Evolutionary conservation across 2,113 vertebrate genomes (phyloP), one percentile per base, ranked within the genome.

Genomic region (Rousettus leschenaultii): DNA sequence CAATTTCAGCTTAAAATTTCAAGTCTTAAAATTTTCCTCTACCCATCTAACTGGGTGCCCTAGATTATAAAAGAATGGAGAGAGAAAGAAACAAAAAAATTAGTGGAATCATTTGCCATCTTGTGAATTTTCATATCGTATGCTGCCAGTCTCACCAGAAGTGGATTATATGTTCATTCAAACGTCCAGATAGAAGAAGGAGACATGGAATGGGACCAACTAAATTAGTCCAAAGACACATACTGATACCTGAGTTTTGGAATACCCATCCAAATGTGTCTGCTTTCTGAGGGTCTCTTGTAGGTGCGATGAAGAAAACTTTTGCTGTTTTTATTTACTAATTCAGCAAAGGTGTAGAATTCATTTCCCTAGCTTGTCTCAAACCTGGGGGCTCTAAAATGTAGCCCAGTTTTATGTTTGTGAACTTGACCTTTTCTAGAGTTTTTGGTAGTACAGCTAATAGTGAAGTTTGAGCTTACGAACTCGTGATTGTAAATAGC

Each of bases 1-100:
- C 15, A n/a, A 43, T 91, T 96, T 95, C 53, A 89, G 70, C n/a
- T 26, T 85, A 84, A 70, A 86, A 79, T n/a, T 75, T 93, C 51
- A 63, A 38, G 26, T 82, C 13, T 65, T 92, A 84, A 86, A 89
- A 70, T 24, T 95, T 93, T 93, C 43, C 75, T 91, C 59, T 80
- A 15, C 5, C 24, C 14, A 59, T 92, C 35, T 16, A 59, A 33
- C 26, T 70, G 38, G 7, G 33, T 90, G 22, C 24, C n/a, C 38
- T 92, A 78, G 26, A 68, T 92, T 95, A 51, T 10, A 77, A n/a
- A 70, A 40, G 28, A 77, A 74, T 48, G 24, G 45, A 73, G 57
- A 66, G 35, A 55, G 28, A n/a, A 12, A 19, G 48, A 33, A 6
- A 66, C n/a, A 70, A 66, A 85, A 78, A 78, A 63, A 10, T 86